Conservation (phyloP, 2,113 vertebrate genomes). For the Oreochromis niloticus region DNA sequence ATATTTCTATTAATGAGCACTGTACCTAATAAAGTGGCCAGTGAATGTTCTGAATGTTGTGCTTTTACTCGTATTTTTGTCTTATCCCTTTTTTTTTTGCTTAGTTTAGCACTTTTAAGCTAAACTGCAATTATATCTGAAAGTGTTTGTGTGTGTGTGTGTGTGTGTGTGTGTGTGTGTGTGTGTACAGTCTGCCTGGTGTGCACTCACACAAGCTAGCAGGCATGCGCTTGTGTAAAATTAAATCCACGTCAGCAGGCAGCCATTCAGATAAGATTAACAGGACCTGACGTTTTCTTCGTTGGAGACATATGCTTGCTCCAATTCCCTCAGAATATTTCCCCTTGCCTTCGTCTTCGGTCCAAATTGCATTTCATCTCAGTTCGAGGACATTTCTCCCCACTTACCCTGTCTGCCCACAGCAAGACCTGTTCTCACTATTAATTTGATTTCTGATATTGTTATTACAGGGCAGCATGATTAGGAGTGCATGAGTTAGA, state of each 20-base stretch:
- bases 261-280: conserved; percentile 69
- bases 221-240: conserved; percentile 48
- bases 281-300: conserved; percentile 63
- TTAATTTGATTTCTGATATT: conserved; percentile 50
- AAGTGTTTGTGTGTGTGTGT: not conserved
- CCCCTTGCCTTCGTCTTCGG: not conserved
- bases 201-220: conserved; percentile 16
- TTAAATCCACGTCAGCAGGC: conserved; percentile 67
- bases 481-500: conserved; percentile 21
- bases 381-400: not conserved
- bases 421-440: conserved; percentile 21
- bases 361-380: conserved; percentile 49
- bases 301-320: conserved; percentile 65
- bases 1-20: not conserved
- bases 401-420: not conserved
- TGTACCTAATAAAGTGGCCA: rapidly evolving
- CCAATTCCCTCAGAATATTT: conserved; percentile 47
- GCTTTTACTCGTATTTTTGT: not conserved
- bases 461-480: conserved; percentile 18
- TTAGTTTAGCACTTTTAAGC: not conserved
- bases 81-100: not conserved
- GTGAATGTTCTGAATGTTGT: no score
- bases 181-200: not conserved
- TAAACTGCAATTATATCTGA: not conserved
- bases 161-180: conserved; percentile 6